Percentiles rank a stretch among this genome's conserved stretches.
Evolutionary conservation across 2,797 vertebrate genomes (phyloP).

Genomic region (Sarcophilus harrisii): DNA sequence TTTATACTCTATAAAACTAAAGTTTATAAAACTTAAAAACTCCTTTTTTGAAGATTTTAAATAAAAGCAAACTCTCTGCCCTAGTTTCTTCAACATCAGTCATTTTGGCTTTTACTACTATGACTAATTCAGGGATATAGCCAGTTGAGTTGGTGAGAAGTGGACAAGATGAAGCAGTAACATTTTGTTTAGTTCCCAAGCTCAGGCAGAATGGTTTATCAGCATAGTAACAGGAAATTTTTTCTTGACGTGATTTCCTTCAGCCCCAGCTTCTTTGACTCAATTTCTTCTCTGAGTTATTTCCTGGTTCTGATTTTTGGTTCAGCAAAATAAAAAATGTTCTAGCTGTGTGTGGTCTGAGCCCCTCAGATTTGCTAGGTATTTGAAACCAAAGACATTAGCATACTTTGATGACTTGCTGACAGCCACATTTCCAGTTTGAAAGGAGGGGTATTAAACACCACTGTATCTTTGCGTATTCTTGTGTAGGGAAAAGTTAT

Average conservation of each 20-base stretch:
- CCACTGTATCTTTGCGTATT: not conserved
- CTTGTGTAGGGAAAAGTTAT: not conserved
- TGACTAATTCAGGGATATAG: not conserved
- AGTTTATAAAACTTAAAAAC: not conserved
- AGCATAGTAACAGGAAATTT: not conserved
- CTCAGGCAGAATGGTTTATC: not conserved
- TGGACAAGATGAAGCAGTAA: not conserved
- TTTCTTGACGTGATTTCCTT: not conserved
- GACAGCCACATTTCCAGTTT: not conserved
- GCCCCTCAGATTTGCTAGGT: not conserved
- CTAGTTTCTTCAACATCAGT: not conserved
- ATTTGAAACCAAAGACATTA: not conserved
- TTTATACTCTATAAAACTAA: no score
- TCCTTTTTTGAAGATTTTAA: not conserved
- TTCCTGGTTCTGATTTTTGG: not conserved
- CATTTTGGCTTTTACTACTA: not conserved
- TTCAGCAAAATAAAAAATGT: not conserved
- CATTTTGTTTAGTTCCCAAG: not conserved
- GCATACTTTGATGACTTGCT: not conserved
- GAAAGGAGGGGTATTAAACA: not conserved
- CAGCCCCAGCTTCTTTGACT: not conserved
- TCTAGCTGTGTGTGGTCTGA: not conserved
- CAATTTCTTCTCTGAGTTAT: not conserved
- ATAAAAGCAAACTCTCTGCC: not conserved
- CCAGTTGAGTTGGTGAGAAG: not conserved